These are phyloP conservation scores for Calephelis nemesis DNA, from an alignment of 1,140 invertebrate species.

Conservation along the genomic window DNA sequence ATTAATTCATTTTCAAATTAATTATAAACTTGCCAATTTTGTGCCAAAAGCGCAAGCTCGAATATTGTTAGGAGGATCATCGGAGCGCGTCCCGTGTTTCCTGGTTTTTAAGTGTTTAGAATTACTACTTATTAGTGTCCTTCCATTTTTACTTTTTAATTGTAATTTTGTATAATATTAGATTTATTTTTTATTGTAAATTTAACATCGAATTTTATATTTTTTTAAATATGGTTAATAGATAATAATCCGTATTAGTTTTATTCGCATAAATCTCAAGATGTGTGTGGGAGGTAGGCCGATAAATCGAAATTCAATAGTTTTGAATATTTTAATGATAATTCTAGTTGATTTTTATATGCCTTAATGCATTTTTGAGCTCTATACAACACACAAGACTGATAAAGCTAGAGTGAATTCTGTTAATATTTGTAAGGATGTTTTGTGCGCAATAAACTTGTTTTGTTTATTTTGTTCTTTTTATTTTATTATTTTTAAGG, in stretches of 20 bases:
- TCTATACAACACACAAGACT: slow-evolving; percentile 78
- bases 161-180: background rate
- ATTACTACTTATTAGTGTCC: background rate
- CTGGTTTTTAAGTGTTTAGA: background rate
- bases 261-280: slow-evolving; percentile 44
- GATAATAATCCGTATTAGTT: background rate
- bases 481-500: slow-evolving; percentile 55
- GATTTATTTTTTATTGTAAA: background rate
- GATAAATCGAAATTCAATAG: slow-evolving; percentile 30
- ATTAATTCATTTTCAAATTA: background rate
- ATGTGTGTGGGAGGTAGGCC: slow-evolving; percentile 44
- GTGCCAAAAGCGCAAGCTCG: slow-evolving; percentile 3
- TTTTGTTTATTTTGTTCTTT: slow-evolving; percentile 61
- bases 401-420: slow-evolving; percentile 59
- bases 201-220: background rate
- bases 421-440: slow-evolving; percentile 68
- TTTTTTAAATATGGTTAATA: slow-evolving; percentile 1
- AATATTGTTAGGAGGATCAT: background rate
- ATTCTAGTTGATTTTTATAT: slow-evolving; percentile 37
- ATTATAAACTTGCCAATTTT: slow-evolving; percentile 6
- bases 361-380: slow-evolving; percentile 71
- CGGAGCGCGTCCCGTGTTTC: background rate
- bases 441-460: slow-evolving; percentile 75
- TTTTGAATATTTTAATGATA: slow-evolving; percentile 26
- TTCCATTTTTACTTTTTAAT: background rate